Conservation (phyloP, 1,140 invertebrate species). For the Diorhabda elongata region DNA sequence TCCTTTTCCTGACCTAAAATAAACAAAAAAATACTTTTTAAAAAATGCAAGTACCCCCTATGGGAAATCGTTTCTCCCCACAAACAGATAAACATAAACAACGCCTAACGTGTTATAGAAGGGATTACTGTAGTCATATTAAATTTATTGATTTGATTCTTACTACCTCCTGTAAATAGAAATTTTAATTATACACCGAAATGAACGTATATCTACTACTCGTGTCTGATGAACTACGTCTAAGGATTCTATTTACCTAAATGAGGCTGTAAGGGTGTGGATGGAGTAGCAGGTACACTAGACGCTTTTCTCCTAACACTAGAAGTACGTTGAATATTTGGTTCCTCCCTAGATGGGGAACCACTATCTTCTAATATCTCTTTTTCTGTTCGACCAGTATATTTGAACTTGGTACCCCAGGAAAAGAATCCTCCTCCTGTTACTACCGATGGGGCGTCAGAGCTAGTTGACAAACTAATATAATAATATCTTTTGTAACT, state of each 20-base stretch:
- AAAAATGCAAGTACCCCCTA: too few relatives aligned
- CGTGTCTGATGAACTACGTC: too few relatives aligned
- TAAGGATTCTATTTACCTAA: conserved; percentile 48
- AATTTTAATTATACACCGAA: too few relatives aligned
- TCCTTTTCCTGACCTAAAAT: too few relatives aligned
- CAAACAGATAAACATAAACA: too few relatives aligned
- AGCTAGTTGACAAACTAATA: conserved; percentile 75
- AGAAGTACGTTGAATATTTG: conserved; percentile 56
- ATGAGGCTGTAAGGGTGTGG: conserved; percentile 65
- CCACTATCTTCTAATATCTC: conserved; percentile 76
- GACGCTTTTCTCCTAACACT: conserved; percentile 71
- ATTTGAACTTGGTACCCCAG: conserved; percentile 90
- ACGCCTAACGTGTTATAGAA: too few relatives aligned
- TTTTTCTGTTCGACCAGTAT: conserved; percentile 80
- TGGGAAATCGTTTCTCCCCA: too few relatives aligned
- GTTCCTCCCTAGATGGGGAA: conserved; percentile 55
- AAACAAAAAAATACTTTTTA: too few relatives aligned
- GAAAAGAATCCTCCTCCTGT: conserved; percentile 92
- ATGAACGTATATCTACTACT: too few relatives aligned
- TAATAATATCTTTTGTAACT: conserved; percentile 18
- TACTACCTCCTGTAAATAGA: too few relatives aligned
- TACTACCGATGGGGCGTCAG: conserved; percentile 79
- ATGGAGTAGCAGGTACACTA: conserved; percentile 80
- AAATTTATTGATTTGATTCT: too few relatives aligned
- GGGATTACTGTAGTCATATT: too few relatives aligned